These are phyloP conservation scores for Pomatostomus ruficeps DNA, from an alignment of 2,113 vertebrate species.

Conservation along the genomic window DNA sequence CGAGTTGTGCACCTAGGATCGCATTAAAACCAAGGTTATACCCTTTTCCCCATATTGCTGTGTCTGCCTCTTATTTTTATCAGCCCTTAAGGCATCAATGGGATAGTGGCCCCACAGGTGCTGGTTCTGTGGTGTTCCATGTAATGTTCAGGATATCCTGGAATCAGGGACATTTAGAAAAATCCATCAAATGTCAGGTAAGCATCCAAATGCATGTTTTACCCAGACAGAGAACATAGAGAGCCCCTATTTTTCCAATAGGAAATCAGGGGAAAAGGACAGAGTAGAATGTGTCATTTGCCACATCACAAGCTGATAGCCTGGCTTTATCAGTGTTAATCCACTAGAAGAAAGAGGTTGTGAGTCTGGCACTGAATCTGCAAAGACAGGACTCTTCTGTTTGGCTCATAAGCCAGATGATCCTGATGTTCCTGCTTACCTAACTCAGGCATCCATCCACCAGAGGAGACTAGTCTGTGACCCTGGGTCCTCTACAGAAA, in stretches of 20 bases:
- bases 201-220: neutral
- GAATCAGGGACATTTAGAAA: neutral
- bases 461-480: fast-evolving
- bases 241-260: fast-evolving
- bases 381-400: neutral
- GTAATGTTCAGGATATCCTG: neutral
- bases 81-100: too few species aligned
- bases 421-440: neutral
- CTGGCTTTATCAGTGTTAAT: fast-evolving
- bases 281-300: neutral
- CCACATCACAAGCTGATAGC: neutral
- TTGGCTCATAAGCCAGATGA: neutral
- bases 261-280: neutral
- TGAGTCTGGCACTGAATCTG: neutral
- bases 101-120: neutral
- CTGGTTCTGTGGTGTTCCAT: neutral
- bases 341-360: neutral
- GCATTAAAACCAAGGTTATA: too few species aligned
- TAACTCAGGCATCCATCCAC: neutral
- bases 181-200: neutral
- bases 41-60: too few species aligned
- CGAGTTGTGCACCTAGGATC: too few species aligned
- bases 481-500: neutral
- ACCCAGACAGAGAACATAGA: neutral
- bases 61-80: too few species aligned